Conservation (phyloP, 2,797 vertebrate species). For the Hyperoplus lanceolatus region DNA sequence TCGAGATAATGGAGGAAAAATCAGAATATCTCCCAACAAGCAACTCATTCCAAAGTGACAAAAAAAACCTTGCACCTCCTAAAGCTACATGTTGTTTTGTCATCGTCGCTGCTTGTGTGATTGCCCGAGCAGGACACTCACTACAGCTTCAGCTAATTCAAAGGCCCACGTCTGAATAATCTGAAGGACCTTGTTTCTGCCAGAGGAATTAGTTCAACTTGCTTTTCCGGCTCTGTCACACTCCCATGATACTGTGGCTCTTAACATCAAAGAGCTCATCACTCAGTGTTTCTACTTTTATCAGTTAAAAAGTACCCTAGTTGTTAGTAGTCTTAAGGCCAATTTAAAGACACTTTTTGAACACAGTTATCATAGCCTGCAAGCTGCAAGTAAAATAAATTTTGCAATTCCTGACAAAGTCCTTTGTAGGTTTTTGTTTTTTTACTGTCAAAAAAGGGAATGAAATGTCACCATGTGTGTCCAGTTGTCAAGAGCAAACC, state of each 20-base stretch:
- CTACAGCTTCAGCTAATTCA: slow-evolving; percentile 34
- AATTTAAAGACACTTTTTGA: slow-evolving; percentile 35
- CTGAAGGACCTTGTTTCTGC: slow-evolving; percentile 34
- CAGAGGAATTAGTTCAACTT: slow-evolving; percentile 40
- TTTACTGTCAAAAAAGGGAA: neutral
- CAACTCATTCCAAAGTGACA: neutral
- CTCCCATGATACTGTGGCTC: slow-evolving; percentile 24
- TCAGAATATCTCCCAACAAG: neutral
- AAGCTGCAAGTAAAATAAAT: too few relatives aligned
- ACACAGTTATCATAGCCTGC: neutral
- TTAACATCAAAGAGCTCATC: slow-evolving; percentile 42
- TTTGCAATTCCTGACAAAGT: slow-evolving; percentile 19
- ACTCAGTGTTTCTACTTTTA: slow-evolving; percentile 33
- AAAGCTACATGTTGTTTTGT: slow-evolving; percentile 26
- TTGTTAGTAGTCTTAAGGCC: slow-evolving; percentile 7
- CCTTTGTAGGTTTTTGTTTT: neutral
- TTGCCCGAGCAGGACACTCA: slow-evolving; percentile 5
- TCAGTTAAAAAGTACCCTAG: slow-evolving; percentile 19
- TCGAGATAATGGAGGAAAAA: slow-evolving; percentile 4
- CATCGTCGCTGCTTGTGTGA: slow-evolving; percentile 20
- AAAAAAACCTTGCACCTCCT: slow-evolving; percentile 12
- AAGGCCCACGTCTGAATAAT: slow-evolving; percentile 48
- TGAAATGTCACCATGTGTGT: slow-evolving; percentile 12
- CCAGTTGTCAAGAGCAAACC: slow-evolving; percentile 14
- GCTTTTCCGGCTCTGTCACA: slow-evolving; percentile 36